Percentiles rank a stretch among this genome's conserved stretches.
phyloP scores from a whole-genome alignment of 2,113 vertebrate species.

The Datnioides undecimradiatus region DNA sequence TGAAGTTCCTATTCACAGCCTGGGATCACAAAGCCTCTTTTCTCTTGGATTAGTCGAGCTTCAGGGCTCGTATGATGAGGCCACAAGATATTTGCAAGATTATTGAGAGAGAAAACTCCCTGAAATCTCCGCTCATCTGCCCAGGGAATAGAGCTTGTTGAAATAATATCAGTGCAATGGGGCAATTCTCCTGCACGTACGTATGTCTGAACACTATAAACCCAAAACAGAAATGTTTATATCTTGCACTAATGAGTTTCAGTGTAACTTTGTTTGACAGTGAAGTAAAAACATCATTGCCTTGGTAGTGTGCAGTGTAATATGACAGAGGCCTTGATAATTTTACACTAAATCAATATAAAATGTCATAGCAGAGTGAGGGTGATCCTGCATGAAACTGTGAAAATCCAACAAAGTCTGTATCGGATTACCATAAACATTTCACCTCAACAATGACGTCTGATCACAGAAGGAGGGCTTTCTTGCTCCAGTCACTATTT shows the following conservation, averaged over 20 bases:
- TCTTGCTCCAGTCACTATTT: constrained; percentile 12
- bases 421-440: constrained; percentile 65
- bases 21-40: constrained; percentile 55
- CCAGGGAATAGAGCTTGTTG: constrained; percentile 67
- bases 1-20: constrained; percentile 61
- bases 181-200: constrained; percentile 55
- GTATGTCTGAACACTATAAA: constrained; percentile 34
- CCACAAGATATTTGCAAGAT: constrained; percentile 60
- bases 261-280: constrained; percentile 69
- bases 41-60: constrained; percentile 62
- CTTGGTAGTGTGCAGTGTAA: constrained; percentile 13
- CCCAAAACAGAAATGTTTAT: constrained; percentile 63
- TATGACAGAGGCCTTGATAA: constrained; percentile 58
- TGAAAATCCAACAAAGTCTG: constrained; percentile 39
- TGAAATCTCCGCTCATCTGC: constrained; percentile 69
- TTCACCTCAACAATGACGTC: constrained; percentile 52
- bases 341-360: constrained; percentile 68
- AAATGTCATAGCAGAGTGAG: constrained; percentile 66
- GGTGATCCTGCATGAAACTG: constrained; percentile 45
- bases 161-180: constrained; percentile 61
- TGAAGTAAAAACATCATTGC: constrained; percentile 44
- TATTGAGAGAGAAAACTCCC: constrained; percentile 80
- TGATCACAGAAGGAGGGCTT: constrained; percentile 18
- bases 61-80: constrained; percentile 61
- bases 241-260: constrained; percentile 56